Base-by-base conservation (phyloP, 2,888 invertebrate species). In the Dioctria linearis region DNA sequence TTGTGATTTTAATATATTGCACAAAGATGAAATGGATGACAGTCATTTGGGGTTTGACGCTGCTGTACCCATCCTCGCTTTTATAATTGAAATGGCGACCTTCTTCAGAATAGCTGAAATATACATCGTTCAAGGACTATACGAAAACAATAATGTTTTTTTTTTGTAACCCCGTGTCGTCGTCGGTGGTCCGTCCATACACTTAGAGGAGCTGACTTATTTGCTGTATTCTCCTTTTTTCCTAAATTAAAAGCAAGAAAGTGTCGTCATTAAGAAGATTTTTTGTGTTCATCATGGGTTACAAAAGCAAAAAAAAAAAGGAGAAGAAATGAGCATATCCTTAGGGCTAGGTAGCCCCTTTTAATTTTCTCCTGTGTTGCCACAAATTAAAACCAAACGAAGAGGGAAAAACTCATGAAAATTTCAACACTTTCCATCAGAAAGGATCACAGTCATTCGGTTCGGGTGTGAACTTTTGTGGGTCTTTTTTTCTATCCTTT, bases 321-420 rank as follows among this genome's bases (percentile, higher is more conserved):
- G 25, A 25, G 25, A 25, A 25, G 25, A 25, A 25, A 54, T 54
- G 4, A n/a, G 11, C 54, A 3, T 54, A 54, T 54, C 54, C 54
- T 54, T 54, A 4, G 11, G 54, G 54, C 11, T 11, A 6, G 6
- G 54, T 8, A 46, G 46, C 2, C n/a, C n/a, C 54, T 54, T 54
- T 54, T 54, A 54, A 54, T 54, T 54, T 54, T 54, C 54, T 54
- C 54, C 25, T 11, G 54, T 54, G 54, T 2, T 25, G 25, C 25
- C 25, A 2, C 54, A 54, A 54, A 54, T 54, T 69, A 69, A 69
- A 69, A 69, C 69, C 11, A 51, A 8, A 49, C 37, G 69, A 51
- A 69, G 51, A 51, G 69, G 69, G 69, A 69, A 46, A 65, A 42
- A 40, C 65, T 69, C 51, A 69, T 69, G 69, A 69, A 69, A 69